Evolutionary conservation across 2,888 invertebrate species (phyloP), one percentile per base, ranked within the genome.

Genomic region (Cyclophora punctaria): DNA sequence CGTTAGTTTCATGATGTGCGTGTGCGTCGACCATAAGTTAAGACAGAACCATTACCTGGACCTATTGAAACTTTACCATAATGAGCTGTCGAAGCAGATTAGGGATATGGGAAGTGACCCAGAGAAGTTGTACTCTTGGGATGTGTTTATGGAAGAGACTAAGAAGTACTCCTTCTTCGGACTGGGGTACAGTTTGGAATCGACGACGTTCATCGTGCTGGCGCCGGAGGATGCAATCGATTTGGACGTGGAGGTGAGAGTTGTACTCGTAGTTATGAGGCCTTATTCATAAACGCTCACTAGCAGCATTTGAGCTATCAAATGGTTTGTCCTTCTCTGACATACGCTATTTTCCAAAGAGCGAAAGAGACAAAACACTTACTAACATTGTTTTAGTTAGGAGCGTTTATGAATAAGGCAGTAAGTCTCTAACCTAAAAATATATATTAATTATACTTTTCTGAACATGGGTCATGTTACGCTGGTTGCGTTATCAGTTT

Each of bases 21-120:
- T 92, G 0, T 93, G 94, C 59, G 92, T 93, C 0, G 86, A 89
- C 34, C 80, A 92, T 59, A 75, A 88, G 7, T 64, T 93, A 37
- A 82, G 93, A 3, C 75, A 85, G 7, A 57, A 88, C 35, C 80
- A 92, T 62, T 94, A 91, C 68, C 88, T 92, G 7, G 79, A 89
- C 0, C 68, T 92, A n/a, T 57, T 93, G 33, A 73, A 89, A 61
- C 84, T 88, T 60, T 95, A 95, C 64, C 83, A 94, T 61, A 69
- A 85, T 3, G 81, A 89, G 33, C 78, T 94, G 5, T 73, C 87
- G 2, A 72, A 66, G 0, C 85, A 91, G 45, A 89, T 94, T 33
- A 72, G 60, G 3, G 89, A 89, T 35, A 77, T 93, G 61, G 93
- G 93, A 5, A 92, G 90, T 47, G 87, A 92, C 67, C 89, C 92